phyloP scores from a whole-genome alignment of 2,113 vertebrate genomes.

The Donacobius atricapilla region DNA sequence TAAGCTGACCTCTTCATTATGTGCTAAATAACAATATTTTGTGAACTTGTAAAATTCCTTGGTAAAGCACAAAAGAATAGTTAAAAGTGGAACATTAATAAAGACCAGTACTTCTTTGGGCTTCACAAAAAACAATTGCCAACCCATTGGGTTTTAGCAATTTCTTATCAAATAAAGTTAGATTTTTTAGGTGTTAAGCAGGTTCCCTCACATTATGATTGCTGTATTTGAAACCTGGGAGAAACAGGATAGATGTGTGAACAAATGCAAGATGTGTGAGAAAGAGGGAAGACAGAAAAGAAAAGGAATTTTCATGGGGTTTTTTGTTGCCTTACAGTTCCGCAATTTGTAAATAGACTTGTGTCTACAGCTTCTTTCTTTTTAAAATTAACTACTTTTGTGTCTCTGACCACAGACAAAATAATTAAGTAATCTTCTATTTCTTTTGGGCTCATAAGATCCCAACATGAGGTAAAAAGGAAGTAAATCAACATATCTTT shows the following conservation, averaged over 20 bases:
- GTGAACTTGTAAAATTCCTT: neutral
- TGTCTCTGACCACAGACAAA: neutral
- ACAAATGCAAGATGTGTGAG: neutral
- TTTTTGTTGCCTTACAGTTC: neutral
- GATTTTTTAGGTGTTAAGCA: neutral
- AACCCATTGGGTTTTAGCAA: neutral
- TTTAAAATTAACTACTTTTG: neutral
- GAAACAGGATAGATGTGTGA: neutral
- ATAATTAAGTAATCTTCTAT: neutral
- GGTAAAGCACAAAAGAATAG: neutral
- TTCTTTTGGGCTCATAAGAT: neutral
- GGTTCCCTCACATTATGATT: neutral
- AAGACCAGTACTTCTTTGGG: neutral
- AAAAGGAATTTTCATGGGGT: neutral
- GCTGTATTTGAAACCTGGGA: neutral
- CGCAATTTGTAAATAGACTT: neutral
- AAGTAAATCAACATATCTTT: neutral
- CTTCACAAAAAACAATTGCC: neutral
- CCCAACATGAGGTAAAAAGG: neutral
- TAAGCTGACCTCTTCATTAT: constrained; percentile 15
- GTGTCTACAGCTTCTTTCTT: neutral
- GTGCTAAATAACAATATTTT: neutral
- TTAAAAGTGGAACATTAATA: neutral
- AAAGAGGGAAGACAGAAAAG: neutral
- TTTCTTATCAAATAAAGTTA: neutral